phyloP scores from a whole-genome alignment of 2,888 invertebrate genomes.

The Lasioglossum villosulum region DNA sequence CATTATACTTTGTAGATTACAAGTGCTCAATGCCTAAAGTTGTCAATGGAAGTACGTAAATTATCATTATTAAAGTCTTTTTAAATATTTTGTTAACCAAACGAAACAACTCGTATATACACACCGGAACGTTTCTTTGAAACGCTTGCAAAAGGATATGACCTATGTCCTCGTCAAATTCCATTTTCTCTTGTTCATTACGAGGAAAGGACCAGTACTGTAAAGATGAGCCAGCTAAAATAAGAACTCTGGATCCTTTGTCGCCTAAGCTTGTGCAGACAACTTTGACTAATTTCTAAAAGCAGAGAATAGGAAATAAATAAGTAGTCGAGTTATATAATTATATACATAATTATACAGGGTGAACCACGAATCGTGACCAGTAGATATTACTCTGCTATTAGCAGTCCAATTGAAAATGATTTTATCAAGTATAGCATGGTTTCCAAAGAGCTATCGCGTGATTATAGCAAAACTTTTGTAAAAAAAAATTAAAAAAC shows the following conservation, averaged over 20 bases:
- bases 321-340: slow-evolving; percentile 9
- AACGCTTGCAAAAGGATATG: slow-evolving; percentile 90
- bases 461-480: no score
- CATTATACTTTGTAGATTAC: slow-evolving; percentile 88
- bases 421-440: no score
- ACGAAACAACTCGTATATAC: slow-evolving; percentile 47
- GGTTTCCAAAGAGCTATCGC: no score
- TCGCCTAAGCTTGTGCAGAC: slow-evolving; percentile 79
- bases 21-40: slow-evolving; percentile 80
- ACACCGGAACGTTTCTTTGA: slow-evolving; percentile 89
- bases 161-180: slow-evolving; percentile 91
- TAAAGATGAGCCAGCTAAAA: slow-evolving; percentile 91
- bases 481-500: no score
- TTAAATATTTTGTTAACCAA: neutral
- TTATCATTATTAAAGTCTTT: neutral
- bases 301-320: slow-evolving; percentile 27
- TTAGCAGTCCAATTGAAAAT: no score
- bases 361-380: no score
- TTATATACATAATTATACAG: no score
- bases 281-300: slow-evolving; percentile 89
- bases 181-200: slow-evolving; percentile 89
- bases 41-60: neutral
- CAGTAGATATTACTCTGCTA: no score
- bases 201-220: slow-evolving; percentile 92
- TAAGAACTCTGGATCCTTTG: slow-evolving; percentile 87